A percentile compares a stretch with the other conserved stretches of the same genome.
These are phyloP conservation scores for Charanyca ferruginea DNA, from an alignment of 2,888 invertebrate species.

Conservation along the genomic window DNA sequence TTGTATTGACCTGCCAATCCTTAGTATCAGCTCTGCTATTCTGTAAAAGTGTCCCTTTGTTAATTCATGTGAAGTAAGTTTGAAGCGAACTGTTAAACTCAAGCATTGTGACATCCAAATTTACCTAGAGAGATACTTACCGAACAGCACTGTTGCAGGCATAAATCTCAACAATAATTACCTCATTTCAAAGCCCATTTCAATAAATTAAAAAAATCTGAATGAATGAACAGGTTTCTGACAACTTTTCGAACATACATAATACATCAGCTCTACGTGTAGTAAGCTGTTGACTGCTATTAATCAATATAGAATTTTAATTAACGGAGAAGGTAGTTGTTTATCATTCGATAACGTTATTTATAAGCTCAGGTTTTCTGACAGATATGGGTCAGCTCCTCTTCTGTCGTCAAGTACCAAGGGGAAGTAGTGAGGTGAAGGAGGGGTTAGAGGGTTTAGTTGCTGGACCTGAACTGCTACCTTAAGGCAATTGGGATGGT, in stretches of 20 bases:
- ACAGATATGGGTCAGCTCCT: conserved; percentile 17
- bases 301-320: conserved; percentile 53
- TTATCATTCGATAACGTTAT: conserved; percentile 20
- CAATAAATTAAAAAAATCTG: conserved; percentile 30
- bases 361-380: conserved; percentile 15
- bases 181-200: conserved; percentile 24
- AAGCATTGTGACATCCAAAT: background rate
- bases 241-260: conserved; percentile 27
- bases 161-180: conserved; percentile 43
- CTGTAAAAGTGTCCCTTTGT: too few species aligned
- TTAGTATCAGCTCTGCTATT: too few species aligned
- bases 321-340: conserved; percentile 19
- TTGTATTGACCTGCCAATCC: too few species aligned
- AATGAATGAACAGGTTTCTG: conserved; percentile 24
- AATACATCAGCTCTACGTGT: conserved; percentile 36
- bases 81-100: too few species aligned
- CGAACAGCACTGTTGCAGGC: background rate
- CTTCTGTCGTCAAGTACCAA: background rate
- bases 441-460: background rate
- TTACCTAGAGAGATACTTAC: too few species aligned
- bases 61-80: too few species aligned
- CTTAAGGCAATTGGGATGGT: too few species aligned
- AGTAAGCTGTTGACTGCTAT: conserved; percentile 40
- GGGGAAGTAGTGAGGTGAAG: background rate
- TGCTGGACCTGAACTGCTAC: too few species aligned